Evolutionary conservation across 2,888 invertebrate genomes (phyloP), one percentile per base, ranked within the genome.

Genomic region (Macrophya annulata): DNA sequence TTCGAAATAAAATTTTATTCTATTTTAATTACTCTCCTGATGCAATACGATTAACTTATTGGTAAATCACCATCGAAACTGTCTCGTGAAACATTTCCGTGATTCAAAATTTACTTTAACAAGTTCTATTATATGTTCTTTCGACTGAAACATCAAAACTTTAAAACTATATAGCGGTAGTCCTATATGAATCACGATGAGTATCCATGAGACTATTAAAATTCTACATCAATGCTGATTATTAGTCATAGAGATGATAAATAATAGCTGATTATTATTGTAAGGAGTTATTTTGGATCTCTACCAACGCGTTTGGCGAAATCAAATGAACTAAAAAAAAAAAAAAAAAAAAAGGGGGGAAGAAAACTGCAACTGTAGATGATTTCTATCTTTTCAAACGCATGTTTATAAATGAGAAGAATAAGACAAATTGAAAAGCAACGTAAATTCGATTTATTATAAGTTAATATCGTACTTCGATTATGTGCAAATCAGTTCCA

Each of bases 401-500:
- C 17, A 37, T 37, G 25, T 15, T 12, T 48, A 48, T 48, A 48
- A 68, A 31, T 15, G 31, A 37, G 5, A 37, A 68, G 12, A 37
- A n/a, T 31, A 48, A 40, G 15, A 65, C 21, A 45, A n/a, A 37
- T 65, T 65, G 45, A 4, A 40, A n/a, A 71, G 15, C 71, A 85
- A n/a, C 77, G 21, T 10, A 77, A 9, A 9, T 12, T 62, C 10
- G 12, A 45, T 51, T 43, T 79, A 86, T 68, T 83, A 5, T 4
- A 55, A 85, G 21, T 55, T 10, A 37, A 45, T 76, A 85, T 88
- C 91, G 90, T 94, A 96, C 97, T 94, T 96, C 95, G 12, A 96
- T 94, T 81, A 96, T 96, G 89, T 97, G 97, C 6, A 97, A 93
- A 92, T 97, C 97, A 0, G 96, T 97, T 0, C 97, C 97, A 89